Evolutionary conservation across 2,797 vertebrate species (phyloP).

Genomic region (Silurus lanzhouensis): DNA sequence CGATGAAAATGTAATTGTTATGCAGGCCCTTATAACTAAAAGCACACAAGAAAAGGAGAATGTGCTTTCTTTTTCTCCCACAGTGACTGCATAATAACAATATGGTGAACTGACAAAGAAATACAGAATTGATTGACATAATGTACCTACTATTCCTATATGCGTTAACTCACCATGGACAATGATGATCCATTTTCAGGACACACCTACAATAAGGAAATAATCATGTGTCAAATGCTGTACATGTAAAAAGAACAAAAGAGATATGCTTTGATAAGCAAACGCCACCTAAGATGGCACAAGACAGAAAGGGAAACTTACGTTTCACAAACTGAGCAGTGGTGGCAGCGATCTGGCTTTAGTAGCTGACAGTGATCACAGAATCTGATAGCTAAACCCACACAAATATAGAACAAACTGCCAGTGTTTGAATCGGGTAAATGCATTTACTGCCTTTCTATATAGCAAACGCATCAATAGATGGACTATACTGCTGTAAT

Average conservation of each 20-base stretch:
- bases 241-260: constrained; percentile 23
- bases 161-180: constrained; percentile 85
- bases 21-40: background rate
- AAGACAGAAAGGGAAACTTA: constrained; percentile 73
- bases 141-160: background rate
- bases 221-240: background rate
- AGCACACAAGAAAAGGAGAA: background rate
- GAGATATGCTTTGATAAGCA: constrained; percentile 39
- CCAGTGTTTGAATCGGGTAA: background rate
- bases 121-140: too few species aligned
- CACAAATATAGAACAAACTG: constrained; percentile 32
- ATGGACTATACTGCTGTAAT: background rate
- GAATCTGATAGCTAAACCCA: constrained; percentile 88
- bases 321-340: constrained; percentile 96
- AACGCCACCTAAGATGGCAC: constrained; percentile 50
- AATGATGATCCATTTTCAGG: constrained; percentile 99
- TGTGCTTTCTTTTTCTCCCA: background rate
- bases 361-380: constrained; percentile 96
- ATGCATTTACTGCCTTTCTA: background rate
- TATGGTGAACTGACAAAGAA: background rate
- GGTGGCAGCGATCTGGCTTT: constrained; percentile 98
- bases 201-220: constrained; percentile 80
- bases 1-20: background rate
- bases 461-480: too few species aligned
- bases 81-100: background rate